Percentiles rank a stretch among this genome's conserved stretches.
Evolutionary conservation across 2,797 vertebrate genomes (phyloP).

Genomic region (Buphagus erythrorhynchus): DNA sequence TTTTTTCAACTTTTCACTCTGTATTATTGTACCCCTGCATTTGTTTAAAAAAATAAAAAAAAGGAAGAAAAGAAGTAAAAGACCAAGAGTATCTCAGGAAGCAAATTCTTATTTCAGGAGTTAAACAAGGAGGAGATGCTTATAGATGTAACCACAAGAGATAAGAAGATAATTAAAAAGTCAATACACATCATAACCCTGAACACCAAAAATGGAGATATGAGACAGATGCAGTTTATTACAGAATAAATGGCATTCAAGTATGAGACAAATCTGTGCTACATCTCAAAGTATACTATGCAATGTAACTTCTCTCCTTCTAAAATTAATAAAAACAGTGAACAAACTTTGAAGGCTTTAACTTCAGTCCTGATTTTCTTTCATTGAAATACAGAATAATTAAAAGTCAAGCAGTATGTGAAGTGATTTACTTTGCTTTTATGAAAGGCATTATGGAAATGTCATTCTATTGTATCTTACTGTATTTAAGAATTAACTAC

Average conservation of each 20-base stretch:
- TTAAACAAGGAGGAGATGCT: conserved; percentile 34
- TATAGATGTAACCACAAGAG: conserved; percentile 64
- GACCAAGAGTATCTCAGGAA: neutral
- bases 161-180: conserved; percentile 70
- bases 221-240: conserved; percentile 59
- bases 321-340: conserved; percentile 28
- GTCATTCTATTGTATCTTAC: conserved; percentile 61
- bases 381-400: conserved; percentile 44
- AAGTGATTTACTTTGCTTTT: conserved; percentile 71
- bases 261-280: conserved; percentile 49
- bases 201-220: conserved; percentile 43
- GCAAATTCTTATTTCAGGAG: conserved; percentile 47
- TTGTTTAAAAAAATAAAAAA: neutral
- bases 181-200: conserved; percentile 63
- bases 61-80: neutral
- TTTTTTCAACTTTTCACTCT: neutral
- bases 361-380: conserved; percentile 62
- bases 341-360: conserved; percentile 47
- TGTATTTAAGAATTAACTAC: conserved; percentile 72
- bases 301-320: conserved; percentile 1
- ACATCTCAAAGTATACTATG: conserved; percentile 60
- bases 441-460: conserved; percentile 70
- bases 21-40: neutral
- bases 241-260: conserved; percentile 43
- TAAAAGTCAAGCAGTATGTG: conserved; percentile 66